A percentile compares a stretch with the other conserved stretches of the same genome.
Conservation (phyloP, 2,888 invertebrate genomes). For the Alcis repandata region DNA sequence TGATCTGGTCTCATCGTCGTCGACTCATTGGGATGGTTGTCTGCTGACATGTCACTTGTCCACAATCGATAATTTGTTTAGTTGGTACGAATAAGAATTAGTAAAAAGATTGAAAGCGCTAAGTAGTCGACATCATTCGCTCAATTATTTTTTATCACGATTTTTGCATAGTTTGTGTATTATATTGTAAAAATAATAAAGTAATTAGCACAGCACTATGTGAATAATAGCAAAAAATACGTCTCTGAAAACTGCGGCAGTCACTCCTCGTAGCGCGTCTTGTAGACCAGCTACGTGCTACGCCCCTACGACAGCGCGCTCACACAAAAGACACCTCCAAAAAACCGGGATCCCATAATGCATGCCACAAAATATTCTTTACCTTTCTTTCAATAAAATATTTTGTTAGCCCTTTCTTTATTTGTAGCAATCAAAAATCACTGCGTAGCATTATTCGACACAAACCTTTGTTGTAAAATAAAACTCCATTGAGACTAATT, state of each 20-base stretch:
- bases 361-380: constrained; percentile 30
- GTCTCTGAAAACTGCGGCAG: not conserved
- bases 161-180: no score
- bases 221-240: no score
- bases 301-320: constrained; percentile 40
- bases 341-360: constrained; percentile 51
- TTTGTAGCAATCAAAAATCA: constrained; percentile 64
- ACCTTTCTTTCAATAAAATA: constrained; percentile 48
- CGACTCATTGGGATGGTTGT: no score
- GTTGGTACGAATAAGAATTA: no score
- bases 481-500: constrained; percentile 77
- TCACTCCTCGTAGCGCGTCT: not conserved
- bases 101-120: no score
- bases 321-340: constrained; percentile 45
- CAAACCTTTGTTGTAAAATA: constrained; percentile 73
- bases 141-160: no score
- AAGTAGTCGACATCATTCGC: no score
- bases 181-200: no score
- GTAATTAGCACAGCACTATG: no score
- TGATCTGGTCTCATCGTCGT: no score
- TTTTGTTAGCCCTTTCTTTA: constrained; percentile 55
- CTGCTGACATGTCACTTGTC: no score
- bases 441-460: constrained; percentile 61
- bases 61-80: no score
- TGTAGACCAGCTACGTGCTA: constrained; percentile 40